A percentile compares a stretch with the other conserved stretches of the same genome.
Evolutionary conservation across 2,888 invertebrate genomes (phyloP).

Genomic region (Deilephila elpenor): DNA sequence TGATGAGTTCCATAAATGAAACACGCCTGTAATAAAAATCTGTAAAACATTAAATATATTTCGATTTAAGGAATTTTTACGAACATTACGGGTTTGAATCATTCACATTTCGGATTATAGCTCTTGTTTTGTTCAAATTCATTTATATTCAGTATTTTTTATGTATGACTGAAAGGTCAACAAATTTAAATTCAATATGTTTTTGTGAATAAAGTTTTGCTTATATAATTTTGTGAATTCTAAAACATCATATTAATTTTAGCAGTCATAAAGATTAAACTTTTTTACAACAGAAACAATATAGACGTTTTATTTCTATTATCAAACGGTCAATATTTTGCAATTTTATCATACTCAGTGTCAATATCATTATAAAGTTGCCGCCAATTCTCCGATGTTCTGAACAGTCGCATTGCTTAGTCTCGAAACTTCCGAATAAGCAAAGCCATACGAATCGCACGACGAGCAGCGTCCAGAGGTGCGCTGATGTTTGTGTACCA

Average conservation of each 20-base stretch:
- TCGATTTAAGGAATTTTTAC: neutral
- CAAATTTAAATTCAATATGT: too few species aligned
- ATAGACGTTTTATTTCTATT: too few species aligned
- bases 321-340: too few species aligned
- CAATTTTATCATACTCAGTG: neutral
- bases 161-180: too few species aligned
- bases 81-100: neutral
- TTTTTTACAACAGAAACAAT: too few species aligned
- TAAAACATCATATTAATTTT: too few species aligned
- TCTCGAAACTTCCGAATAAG: constrained; percentile 49
- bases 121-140: neutral
- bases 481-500: constrained; percentile 74
- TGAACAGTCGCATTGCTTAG: constrained; percentile 16
- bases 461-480: constrained; percentile 45
- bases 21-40: constrained; percentile 11
- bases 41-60: constrained; percentile 3
- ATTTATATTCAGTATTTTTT: neutral
- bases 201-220: too few species aligned
- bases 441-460: constrained; percentile 52
- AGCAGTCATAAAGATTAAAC: too few species aligned
- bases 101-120: neutral
- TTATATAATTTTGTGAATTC: too few species aligned
- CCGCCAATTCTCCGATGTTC: neutral
- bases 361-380: neutral
- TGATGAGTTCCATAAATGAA: constrained; percentile 23